These are phyloP conservation scores for Okamejei kenojei DNA, from an alignment of 2,797 vertebrate genomes.

Conservation along the genomic window DNA sequence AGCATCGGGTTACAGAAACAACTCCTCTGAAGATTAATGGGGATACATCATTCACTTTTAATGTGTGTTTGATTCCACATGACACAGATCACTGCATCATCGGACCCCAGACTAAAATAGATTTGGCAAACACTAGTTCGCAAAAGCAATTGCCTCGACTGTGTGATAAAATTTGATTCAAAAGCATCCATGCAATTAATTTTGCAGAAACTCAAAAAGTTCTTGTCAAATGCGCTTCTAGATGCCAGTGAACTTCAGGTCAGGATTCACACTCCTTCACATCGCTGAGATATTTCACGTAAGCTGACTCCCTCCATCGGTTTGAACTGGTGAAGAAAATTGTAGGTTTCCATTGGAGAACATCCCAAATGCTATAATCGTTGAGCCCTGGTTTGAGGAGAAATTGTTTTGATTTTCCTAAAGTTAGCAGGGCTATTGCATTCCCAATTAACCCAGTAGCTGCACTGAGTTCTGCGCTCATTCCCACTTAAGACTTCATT, in stretches of 20 bases:
- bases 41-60: conserved; percentile 42
- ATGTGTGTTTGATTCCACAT: conserved; percentile 52
- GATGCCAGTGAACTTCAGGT: neutral
- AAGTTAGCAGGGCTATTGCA: neutral
- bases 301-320: neutral
- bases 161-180: neutral
- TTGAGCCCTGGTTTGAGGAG: neutral
- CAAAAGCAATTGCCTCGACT: neutral
- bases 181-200: neutral
- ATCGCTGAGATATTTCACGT: neutral
- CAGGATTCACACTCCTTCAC: too few species aligned
- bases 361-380: neutral
- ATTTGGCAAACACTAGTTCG: neutral
- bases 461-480: neutral
- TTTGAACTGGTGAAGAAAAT: neutral
- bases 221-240: neutral
- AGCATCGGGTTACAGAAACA: conserved; percentile 38
- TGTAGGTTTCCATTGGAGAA: neutral
- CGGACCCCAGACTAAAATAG: neutral
- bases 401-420: neutral
- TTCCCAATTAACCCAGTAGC: neutral
- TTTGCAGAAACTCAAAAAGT: neutral
- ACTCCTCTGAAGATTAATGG: conserved; percentile 7
- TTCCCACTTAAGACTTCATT: neutral
- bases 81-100: neutral